Conservation (phyloP, 2,888 invertebrate species). For the Hanleya hanleyi region DNA sequence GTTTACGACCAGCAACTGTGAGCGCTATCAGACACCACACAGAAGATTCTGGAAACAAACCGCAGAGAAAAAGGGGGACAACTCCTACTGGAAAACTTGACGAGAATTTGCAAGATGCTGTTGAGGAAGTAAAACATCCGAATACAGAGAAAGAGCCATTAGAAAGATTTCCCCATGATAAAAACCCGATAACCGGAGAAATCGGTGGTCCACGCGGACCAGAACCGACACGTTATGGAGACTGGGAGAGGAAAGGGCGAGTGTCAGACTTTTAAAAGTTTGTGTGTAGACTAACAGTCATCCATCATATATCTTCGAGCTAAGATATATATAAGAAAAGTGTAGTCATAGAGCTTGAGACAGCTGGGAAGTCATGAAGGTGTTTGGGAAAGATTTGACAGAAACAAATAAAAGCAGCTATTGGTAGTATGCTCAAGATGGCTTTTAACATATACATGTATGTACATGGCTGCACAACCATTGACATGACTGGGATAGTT, state of each 20-base stretch:
- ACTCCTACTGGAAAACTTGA: slow-evolving; percentile 81
- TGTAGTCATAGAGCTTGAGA: too few relatives aligned
- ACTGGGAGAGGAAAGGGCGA: slow-evolving; percentile 99
- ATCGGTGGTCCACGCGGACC: slow-evolving; percentile 96
- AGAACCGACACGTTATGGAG: slow-evolving; percentile 98
- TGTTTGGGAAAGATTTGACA: too few relatives aligned
- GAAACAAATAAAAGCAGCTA: too few relatives aligned
- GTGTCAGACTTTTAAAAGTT: slow-evolving; percentile 95
- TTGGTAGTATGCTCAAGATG: too few relatives aligned
- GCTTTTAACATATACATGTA: too few relatives aligned
- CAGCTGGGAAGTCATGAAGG: too few relatives aligned
- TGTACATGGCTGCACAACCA: too few relatives aligned
- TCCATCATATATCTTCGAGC: too few relatives aligned
- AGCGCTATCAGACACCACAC: background rate
- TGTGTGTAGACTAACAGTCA: too few relatives aligned
- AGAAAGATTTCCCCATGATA: slow-evolving; percentile 86
- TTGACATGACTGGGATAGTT: too few relatives aligned
- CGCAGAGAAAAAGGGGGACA: slow-evolving; percentile 76
- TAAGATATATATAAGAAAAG: too few relatives aligned
- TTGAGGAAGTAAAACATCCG: slow-evolving; percentile 79
- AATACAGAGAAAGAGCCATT: slow-evolving; percentile 88
- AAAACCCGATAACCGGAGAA: slow-evolving; percentile 95
- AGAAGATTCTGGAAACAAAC: slow-evolving; percentile 26
- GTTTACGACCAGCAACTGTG: background rate
- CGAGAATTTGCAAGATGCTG: slow-evolving; percentile 76